Evolutionary conservation across 2,113 vertebrate species (phyloP), one percentile per base, ranked within the genome.

Genomic region (Podarcis raffonei): DNA sequence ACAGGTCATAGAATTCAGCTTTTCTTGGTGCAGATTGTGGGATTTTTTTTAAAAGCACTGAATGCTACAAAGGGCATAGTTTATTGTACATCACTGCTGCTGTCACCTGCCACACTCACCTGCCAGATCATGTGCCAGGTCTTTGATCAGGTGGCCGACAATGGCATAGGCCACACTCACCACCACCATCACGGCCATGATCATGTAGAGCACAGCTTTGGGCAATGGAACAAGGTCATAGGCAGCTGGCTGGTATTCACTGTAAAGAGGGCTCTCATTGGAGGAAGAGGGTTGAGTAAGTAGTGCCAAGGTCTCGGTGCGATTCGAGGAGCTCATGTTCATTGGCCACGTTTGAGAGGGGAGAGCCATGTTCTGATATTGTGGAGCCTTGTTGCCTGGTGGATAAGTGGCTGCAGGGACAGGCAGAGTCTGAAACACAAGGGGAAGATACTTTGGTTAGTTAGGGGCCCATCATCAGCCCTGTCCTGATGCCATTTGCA

Each of bases 81-180:
- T 37, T 42, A 23, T 53, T 69, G 59, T 20, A 27, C 68, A 57
- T 23, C 30, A 72, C 5, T 57, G 66, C 18, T 53, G 42, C 20
- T 53, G 66, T 37, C n/a, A 20, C n/a, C 1, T 32, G 66, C 3
- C 35, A 16, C 7, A 59, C 93, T 91, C 80, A 94, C 98, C 98
- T 96, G 96, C 92, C 18, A 98, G 91, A 90, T 98, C 98, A 9
- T 97, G 97, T 35, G 97, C 97, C 87, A 98, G 95, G 57, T 98
- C 98, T 93, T 97, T 98, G 91, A 98, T 98, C 76, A 98, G 96
- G 93, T 98, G 98, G 79, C 98, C 98, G 3, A 98, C 96, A 30
- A 98, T 98, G 22, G 97, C 97, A 78, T 98, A 98, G 18, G 97
- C 97, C 4, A 98, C 97, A 35, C 96, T 97, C 1, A 98, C 97